These are phyloP conservation scores for Drosophila pseudoobscura DNA, from an alignment of 1,140 invertebrate species.

Conservation along the genomic window DNA sequence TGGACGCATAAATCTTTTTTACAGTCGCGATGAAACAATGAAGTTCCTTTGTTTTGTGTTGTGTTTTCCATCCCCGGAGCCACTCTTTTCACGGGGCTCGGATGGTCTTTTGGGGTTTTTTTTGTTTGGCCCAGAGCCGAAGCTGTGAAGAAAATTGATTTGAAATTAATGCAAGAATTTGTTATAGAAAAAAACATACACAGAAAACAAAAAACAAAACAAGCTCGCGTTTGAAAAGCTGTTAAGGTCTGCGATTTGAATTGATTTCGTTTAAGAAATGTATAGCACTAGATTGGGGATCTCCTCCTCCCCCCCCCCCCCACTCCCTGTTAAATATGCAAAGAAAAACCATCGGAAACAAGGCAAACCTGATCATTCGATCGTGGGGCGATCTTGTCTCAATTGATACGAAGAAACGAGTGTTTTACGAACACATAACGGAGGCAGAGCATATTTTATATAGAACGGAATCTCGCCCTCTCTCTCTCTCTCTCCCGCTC, in stretches of 20 bases:
- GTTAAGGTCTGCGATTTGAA: constrained; percentile 72
- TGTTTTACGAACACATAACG: too few relatives aligned
- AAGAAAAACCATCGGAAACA: constrained; percentile 3
- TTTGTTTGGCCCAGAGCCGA: constrained; percentile 31
- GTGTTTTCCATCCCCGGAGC: constrained; percentile 27
- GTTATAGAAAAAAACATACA: constrained; percentile 73
- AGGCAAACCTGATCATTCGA: neutral
- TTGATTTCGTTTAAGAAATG: constrained; percentile 79
- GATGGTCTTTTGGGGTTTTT: neutral
- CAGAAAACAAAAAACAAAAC: constrained; percentile 30
- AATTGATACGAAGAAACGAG: constrained; percentile 14
- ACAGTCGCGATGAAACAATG: constrained; percentile 81
- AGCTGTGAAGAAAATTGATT: constrained; percentile 83
- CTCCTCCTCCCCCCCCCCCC: neutral
- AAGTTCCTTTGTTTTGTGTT: constrained; percentile 69
- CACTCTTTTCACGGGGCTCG: constrained; percentile 34
- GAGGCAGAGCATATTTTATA: too few relatives aligned
- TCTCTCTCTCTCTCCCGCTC: too few relatives aligned
- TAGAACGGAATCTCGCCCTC: too few relatives aligned
- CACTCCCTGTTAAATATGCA: too few relatives aligned
- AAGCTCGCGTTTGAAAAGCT: constrained; percentile 77
- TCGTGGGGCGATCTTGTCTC: too few relatives aligned
- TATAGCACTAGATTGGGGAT: constrained; percentile 35
- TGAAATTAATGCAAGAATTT: constrained; percentile 83
- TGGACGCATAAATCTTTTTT: constrained; percentile 82